Evolutionary conservation across 2,113 vertebrate species (phyloP), one percentile per base, ranked within the genome.

Genomic region (Oncorhynchus nerka): DNA sequence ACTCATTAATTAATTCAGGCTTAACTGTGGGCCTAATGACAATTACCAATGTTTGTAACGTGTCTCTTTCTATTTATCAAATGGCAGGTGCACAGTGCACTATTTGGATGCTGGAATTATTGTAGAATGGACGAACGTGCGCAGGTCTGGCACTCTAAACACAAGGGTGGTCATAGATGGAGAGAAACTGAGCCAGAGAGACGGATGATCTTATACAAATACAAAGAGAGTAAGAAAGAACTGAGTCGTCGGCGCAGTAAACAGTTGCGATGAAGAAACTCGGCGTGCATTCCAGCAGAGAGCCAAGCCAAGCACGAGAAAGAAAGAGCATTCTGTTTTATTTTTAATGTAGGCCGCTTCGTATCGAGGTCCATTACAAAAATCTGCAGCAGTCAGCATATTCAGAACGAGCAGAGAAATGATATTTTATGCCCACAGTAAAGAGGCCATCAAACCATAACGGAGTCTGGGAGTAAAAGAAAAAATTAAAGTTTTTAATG

Each of bases 361-460:
- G 69, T 76, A 83, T 76, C 73, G 55, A 65, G 73, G 77, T 69
- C 84, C 61, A 71, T 64, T 76, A 78, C 76, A 77, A 59, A 77
- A 74, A 77, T 74, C 57, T 65, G 72, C 62, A 64, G 76, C 68
- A 80, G 48, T 85, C 81, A 86, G 84, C 81, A 76, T 77, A 79
- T 83, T 71, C 68, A 70, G 16, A 55, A n/a, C 70, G 74, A 19
- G 71, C 78, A 68, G 61, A 73, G 62, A 73, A 55, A 69, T 72
- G 76, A 75, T 79, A 66, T 81, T 85, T 86, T 83, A 86, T 83
- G 73, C 51, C 57, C 22, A 20, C 66, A 77, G 71, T 77, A 83
- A 85, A 85, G 69, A 71, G 71, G 61, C 48, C 30, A 79, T 78
- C 74, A 74, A 77, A 74, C 72, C 68, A 76, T 74, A 78, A 79